phyloP scores from a whole-genome alignment of 2,888 invertebrate species.

The Himalopsyche japonica region DNA sequence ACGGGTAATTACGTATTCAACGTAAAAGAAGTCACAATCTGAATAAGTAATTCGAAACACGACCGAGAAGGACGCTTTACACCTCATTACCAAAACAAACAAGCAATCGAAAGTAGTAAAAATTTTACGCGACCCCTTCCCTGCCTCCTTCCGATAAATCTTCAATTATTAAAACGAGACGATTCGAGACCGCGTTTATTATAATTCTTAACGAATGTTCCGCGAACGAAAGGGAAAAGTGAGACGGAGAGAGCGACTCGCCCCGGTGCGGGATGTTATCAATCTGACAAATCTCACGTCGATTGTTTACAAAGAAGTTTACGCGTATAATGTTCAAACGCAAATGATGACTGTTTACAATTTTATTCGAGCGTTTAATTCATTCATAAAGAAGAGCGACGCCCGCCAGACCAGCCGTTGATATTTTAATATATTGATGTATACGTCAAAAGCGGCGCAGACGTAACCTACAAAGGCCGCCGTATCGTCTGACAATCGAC shows the following conservation, averaged over 20 bases:
- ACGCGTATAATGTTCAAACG: background rate
- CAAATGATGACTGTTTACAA: constrained; percentile 15
- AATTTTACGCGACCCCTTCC: constrained; percentile 1
- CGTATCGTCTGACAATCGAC: constrained; percentile 20
- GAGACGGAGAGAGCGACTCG: background rate
- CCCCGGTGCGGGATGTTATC: background rate
- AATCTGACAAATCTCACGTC: background rate
- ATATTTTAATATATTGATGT: constrained; percentile 18
- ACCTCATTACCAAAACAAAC: constrained; percentile 37
- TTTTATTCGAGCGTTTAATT: constrained; percentile 19
- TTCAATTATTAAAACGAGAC: background rate
- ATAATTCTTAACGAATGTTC: background rate
- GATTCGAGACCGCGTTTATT: background rate
- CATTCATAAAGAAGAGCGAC: constrained; percentile 20
- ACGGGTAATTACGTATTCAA: background rate
- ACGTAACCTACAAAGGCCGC: constrained; percentile 16
- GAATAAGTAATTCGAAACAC: background rate
- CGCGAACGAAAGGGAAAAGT: background rate
- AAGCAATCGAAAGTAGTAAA: constrained; percentile 29
- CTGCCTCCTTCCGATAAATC: background rate
- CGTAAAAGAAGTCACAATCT: background rate
- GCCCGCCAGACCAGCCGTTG: background rate
- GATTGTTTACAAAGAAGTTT: constrained; percentile 6
- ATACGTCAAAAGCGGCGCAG: constrained; percentile 4
- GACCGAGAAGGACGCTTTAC: background rate